These are phyloP conservation scores for Pachypeltis micranthus DNA, from an alignment of 1,140 invertebrate genomes.

Conservation along the genomic window DNA sequence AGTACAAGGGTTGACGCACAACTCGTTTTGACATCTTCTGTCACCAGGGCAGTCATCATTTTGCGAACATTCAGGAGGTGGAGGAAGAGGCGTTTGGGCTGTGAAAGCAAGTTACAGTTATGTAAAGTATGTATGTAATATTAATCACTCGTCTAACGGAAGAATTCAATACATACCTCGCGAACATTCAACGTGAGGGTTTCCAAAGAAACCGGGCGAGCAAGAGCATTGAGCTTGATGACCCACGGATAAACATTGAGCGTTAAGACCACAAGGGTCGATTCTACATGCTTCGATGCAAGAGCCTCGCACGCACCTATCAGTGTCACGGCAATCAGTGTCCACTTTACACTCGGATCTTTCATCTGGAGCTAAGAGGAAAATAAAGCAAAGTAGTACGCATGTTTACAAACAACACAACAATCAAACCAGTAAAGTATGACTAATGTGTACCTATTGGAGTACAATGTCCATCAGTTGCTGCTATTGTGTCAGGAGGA, in stretches of 20 bases:
- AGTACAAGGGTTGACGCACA: conserved; percentile 66
- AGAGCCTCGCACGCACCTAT: conserved; percentile 59
- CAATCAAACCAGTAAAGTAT: neutral
- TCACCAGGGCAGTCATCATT: conserved; percentile 64
- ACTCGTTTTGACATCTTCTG: conserved; percentile 57
- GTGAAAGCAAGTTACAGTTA: no score
- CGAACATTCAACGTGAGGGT: conserved; percentile 68
- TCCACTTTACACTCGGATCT: conserved; percentile 47
- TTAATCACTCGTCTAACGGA: no score
- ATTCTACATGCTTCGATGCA: conserved; percentile 67
- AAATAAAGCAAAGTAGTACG: conserved; percentile 2
- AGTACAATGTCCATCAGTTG: conserved; percentile 48
- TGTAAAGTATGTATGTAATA: no score
- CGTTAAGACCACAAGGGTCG: conserved; percentile 69
- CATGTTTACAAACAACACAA: conserved; percentile 1
- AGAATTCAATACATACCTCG: no score
- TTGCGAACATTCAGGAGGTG: conserved; percentile 53
- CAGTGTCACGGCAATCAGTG: conserved; percentile 54
- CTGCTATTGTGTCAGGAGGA: conserved; percentile 54
- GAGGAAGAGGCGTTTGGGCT: conserved; percentile 38
- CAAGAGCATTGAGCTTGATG: conserved; percentile 69
- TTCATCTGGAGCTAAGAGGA: neutral
- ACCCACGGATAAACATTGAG: conserved; percentile 60
- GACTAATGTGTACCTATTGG: conserved; percentile 34
- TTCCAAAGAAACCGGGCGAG: conserved; percentile 63